These are phyloP conservation scores for Microtus montanus DNA, from an alignment of 2,113 vertebrate genomes.

Conservation along the genomic window DNA sequence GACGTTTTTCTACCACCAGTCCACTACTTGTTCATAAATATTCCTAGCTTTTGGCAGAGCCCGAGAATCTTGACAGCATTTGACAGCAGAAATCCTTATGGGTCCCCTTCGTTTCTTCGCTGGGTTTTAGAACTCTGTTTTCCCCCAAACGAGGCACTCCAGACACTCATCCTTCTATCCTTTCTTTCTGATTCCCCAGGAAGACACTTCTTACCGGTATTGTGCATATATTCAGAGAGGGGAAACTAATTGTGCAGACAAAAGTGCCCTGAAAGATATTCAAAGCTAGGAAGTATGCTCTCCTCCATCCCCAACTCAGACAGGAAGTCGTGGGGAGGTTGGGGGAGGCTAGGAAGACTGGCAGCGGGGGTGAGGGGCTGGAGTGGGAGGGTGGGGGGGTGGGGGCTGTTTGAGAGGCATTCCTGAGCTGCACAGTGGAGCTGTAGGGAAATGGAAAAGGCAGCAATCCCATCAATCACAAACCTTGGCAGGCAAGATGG, in stretches of 20 bases:
- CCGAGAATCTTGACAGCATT: neutral
- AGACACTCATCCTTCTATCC: neutral
- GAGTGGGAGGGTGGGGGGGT: too few species aligned
- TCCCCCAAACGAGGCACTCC: neutral
- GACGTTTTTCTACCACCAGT: neutral
- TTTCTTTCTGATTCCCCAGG: neutral
- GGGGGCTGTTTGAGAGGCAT: neutral
- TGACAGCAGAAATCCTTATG: neutral
- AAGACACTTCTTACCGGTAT: conserved; percentile 7
- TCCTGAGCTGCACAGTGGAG: neutral
- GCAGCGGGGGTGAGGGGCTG: too few species aligned
- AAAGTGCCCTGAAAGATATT: neutral
- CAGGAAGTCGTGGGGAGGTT: too few species aligned
- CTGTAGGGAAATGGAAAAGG: neutral
- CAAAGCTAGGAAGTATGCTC: neutral
- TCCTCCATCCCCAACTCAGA: too few species aligned
- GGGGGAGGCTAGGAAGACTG: too few species aligned
- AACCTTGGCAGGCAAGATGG: neutral
- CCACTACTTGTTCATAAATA: neutral
- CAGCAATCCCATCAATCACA: neutral
- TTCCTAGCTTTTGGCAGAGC: neutral
- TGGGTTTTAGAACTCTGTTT: neutral
- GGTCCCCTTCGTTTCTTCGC: neutral
- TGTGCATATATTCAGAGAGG: conserved; percentile 1
- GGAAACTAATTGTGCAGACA: neutral